Percentiles rank a stretch among this genome's conserved stretches.
phyloP scores from a whole-genome alignment of 1,140 invertebrate genomes.

The Papilio helenus region DNA sequence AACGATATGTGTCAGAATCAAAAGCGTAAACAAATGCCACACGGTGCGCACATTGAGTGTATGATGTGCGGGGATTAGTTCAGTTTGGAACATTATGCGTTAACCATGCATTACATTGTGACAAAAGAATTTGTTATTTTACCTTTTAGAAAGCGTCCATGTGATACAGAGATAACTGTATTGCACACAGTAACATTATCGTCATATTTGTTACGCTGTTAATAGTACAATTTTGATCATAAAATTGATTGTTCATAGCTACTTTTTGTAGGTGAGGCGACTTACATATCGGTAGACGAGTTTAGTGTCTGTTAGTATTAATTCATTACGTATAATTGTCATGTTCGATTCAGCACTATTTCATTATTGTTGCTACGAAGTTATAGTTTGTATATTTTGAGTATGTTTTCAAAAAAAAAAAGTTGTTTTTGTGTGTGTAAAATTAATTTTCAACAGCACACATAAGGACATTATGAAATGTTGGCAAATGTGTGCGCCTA shows the following conservation, averaged over 20 bases:
- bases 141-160: background rate
- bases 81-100: background rate
- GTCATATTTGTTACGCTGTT: background rate
- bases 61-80: background rate
- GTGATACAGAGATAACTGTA: background rate
- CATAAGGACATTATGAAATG: background rate
- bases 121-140: slow-evolving; percentile 15
- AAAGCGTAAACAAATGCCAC: background rate
- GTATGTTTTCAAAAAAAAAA: too few species aligned
- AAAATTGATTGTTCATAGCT: too few species aligned
- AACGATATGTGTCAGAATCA: background rate
- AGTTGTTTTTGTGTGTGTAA: too few species aligned
- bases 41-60: background rate
- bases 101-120: background rate
- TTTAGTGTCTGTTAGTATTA: too few species aligned
- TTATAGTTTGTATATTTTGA: too few species aligned
- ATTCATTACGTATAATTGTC: too few species aligned
- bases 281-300: too few species aligned
- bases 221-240: too few species aligned
- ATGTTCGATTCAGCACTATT: too few species aligned
- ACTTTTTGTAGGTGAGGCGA: too few species aligned
- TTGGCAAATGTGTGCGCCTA: background rate
- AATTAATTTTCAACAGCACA: too few species aligned
- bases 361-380: too few species aligned
- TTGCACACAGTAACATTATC: background rate